Percentiles rank a stretch among this genome's conserved stretches.
Conservation (phyloP, 2,888 invertebrate genomes). For the Platycnemis pennipes region DNA sequence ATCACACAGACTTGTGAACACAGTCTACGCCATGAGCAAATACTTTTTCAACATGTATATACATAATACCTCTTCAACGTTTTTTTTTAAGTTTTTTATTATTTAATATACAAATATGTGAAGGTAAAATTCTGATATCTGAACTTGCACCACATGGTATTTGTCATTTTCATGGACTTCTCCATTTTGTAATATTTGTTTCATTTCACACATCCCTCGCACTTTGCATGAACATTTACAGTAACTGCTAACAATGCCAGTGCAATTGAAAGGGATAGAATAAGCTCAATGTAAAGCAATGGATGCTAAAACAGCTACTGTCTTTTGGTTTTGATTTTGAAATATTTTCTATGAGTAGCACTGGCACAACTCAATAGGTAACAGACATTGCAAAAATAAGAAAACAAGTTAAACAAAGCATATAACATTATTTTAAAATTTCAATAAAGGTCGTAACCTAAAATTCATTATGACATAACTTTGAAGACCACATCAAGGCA, state of each 20-base stretch:
- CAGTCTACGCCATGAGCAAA: constrained; percentile 72
- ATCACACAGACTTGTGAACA: constrained; percentile 70
- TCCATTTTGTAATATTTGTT: constrained; percentile 68
- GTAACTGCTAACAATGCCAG: constrained; percentile 62
- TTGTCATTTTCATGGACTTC: constrained; percentile 68
- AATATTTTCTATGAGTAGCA: constrained; percentile 56
- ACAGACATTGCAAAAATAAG: constrained; percentile 54
- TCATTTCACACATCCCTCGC: constrained; percentile 56
- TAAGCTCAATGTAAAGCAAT: constrained; percentile 68
- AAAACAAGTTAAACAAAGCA: constrained; percentile 37
- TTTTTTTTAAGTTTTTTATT: constrained; percentile 68
- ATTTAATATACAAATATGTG: constrained; percentile 69
- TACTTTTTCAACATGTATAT: constrained; percentile 70
- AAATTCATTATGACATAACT: constrained; percentile 41
- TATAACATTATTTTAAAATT: constrained; percentile 58
- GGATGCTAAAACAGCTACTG: constrained; percentile 63
- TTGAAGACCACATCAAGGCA: constrained; percentile 44
- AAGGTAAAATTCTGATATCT: constrained; percentile 69
- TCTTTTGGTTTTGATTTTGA: constrained; percentile 65
- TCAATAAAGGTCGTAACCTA: constrained; percentile 62
- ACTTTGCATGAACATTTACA: constrained; percentile 65
- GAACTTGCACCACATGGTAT: constrained; percentile 69
- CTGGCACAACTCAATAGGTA: constrained; percentile 66
- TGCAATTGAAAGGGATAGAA: constrained; percentile 66
- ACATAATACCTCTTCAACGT: constrained; percentile 69